Percentiles rank a stretch among this genome's conserved stretches.
These are phyloP conservation scores for Spea multiplicata DNA, from an alignment of 2,113 vertebrate species.

Conservation along the genomic window DNA sequence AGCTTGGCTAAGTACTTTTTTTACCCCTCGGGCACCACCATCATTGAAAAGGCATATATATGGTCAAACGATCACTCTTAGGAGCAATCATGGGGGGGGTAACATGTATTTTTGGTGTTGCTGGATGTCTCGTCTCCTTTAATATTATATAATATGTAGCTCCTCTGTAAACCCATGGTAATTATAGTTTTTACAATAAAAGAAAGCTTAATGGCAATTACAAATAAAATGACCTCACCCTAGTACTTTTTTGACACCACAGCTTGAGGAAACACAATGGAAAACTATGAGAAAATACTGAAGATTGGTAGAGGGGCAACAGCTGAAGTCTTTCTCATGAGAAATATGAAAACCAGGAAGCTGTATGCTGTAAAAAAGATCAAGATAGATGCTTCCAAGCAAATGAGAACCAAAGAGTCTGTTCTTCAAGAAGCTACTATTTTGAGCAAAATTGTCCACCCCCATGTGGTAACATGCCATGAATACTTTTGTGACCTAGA, in stretches of 20 bases:
- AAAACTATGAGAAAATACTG: slow-evolving; percentile 65
- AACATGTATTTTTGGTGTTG: too few species aligned
- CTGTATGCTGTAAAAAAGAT: slow-evolving; percentile 71
- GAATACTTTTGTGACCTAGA: slow-evolving; percentile 60
- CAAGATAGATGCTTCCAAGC: slow-evolving; percentile 53
- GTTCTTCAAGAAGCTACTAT: slow-evolving; percentile 72
- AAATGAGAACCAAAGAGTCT: slow-evolving; percentile 55
- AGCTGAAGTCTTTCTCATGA: slow-evolving; percentile 73
- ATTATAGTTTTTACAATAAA: too few species aligned
- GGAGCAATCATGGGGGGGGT: too few species aligned
- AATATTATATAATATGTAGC: too few species aligned
- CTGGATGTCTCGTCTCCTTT: too few species aligned
- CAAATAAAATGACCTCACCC: neutral
- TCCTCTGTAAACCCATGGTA: too few species aligned
- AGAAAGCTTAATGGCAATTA: too few species aligned
- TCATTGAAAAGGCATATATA: too few species aligned
- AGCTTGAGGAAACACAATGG: slow-evolving; percentile 55
- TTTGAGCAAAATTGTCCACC: slow-evolving; percentile 64
- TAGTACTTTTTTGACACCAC: neutral
- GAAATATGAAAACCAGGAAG: slow-evolving; percentile 56
- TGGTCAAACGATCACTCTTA: too few species aligned
- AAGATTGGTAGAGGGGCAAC: slow-evolving; percentile 67
- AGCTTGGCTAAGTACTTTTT: too few species aligned
- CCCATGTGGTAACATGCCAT: slow-evolving; percentile 68
- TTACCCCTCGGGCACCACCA: too few species aligned